Base-by-base conservation (phyloP, 2,113 vertebrate genomes). In the Brachionichthys hirsutus region DNA sequence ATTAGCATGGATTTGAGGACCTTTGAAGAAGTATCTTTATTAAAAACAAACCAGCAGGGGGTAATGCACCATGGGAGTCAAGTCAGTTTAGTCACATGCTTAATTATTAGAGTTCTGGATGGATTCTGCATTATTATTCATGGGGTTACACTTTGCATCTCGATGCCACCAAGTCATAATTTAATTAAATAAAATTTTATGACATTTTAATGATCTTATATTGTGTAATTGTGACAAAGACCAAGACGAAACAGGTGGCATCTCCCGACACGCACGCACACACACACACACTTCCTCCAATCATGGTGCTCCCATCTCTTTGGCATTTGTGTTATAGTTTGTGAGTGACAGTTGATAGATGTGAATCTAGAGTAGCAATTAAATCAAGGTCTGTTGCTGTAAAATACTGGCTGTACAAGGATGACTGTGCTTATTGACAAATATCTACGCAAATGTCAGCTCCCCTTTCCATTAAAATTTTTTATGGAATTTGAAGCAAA, bases 361-460 rank as follows among this genome's bases (percentile, higher is more conserved):
- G 74, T 43, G 54, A 50, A 81, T 80, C 58, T 68, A 11, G 58
- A 71, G 67, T 19, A 60, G 62, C 80, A 84, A 87, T 86, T 84
- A 81, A 85, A 82, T 81, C 82, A 78, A 75, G 71, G 71, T 70
- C 65, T 66, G 62, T 66, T 48, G 63, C 77, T 73, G 69, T 84
- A 87, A 68, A 84, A 83, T 79, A 80, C 13, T 34, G 60, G 50
- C 54, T 61, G 52, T 73, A 57, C 63, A 72, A 30, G 57, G 73
- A 69, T 83, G 84, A 70, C 81, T 42, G 59, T 49, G 62, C 49
- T 69, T 78, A 83, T 77, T 79, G 74, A 85, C 75, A 71, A 76
- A 76, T 82, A 67, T 74, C 75, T 55, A 79, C 38, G 56, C 47
- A 80, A 85, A 84, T 85, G 87, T 83, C 79, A 81, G 55, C 71